phyloP scores from a whole-genome alignment of 2,888 invertebrate genomes.

The Aleiodes alternator region DNA sequence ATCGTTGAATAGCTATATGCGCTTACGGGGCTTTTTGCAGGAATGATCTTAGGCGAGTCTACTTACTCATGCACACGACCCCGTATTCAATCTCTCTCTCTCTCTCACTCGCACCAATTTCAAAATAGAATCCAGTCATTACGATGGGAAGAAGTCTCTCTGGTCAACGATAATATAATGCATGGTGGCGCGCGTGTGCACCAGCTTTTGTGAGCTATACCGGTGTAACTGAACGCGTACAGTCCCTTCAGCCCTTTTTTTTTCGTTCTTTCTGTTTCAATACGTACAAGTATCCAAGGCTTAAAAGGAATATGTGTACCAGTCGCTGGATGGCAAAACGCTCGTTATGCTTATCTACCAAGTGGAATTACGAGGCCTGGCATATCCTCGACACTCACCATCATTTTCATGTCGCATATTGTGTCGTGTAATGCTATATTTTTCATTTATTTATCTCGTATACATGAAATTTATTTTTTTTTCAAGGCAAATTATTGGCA shows the following conservation, averaged over 20 bases:
- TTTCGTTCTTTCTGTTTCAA: not conserved
- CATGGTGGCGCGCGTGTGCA: conserved; percentile 41
- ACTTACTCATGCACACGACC: conserved; percentile 25
- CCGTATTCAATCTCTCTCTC: conserved; percentile 6
- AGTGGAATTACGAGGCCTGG: conserved; percentile 47
- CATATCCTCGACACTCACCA: conserved; percentile 7
- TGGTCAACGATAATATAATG: conserved; percentile 46
- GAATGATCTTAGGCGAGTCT: conserved; percentile 11
- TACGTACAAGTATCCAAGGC: conserved; percentile 36
- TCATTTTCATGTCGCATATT: conserved; percentile 19
- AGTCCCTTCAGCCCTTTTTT: conserved; percentile 50
- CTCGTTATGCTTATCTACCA: conserved; percentile 53
- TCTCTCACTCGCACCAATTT: conserved; percentile 24
- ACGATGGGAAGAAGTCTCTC: conserved; percentile 52
- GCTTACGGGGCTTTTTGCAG: conserved; percentile 33
- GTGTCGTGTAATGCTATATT: conserved; percentile 1
- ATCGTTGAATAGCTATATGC: conserved; percentile 22
- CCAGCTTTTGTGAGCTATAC: conserved; percentile 6
- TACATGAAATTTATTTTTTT: conserved; percentile 10
- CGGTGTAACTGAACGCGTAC: conserved; percentile 47
- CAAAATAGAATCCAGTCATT: conserved; percentile 54
- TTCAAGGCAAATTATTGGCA: not conserved
- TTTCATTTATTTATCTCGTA: not conserved
- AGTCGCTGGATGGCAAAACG: conserved; percentile 47
- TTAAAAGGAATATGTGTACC: conserved; percentile 38